phyloP scores from a whole-genome alignment of 2,113 vertebrate species.

The Sinocyclocheilus anshuiensis region DNA sequence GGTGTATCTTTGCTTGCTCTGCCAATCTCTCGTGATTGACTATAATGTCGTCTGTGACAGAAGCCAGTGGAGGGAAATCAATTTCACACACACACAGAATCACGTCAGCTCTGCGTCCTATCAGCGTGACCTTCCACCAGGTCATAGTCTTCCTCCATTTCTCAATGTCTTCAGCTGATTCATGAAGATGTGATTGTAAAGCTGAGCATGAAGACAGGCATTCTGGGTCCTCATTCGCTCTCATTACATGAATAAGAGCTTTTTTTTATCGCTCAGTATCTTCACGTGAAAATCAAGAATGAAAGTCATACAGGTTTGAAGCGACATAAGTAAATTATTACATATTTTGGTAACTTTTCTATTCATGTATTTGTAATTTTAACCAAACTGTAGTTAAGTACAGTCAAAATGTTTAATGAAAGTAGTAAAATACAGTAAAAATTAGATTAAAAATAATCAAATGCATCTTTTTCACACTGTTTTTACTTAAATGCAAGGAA shows the following conservation, averaged over 20 bases:
- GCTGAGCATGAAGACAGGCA: not conserved
- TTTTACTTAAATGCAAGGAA: too few relatives aligned
- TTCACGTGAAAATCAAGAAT: not conserved
- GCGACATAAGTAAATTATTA: not conserved
- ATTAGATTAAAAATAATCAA: too few relatives aligned
- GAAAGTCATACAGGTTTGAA: not conserved
- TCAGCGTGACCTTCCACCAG: slow-evolving; percentile 1
- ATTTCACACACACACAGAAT: slow-evolving; percentile 22
- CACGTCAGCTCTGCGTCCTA: not conserved
- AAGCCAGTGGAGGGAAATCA: slow-evolving; percentile 64
- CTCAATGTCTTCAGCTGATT: not conserved
- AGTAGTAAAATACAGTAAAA: not conserved
- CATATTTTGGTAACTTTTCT: not conserved
- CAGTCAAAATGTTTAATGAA: not conserved
- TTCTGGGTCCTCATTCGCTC: not conserved
- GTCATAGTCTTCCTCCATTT: slow-evolving; percentile 11
- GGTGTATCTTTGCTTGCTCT: slow-evolving; percentile 51
- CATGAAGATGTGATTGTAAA: not conserved
- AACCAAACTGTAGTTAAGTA: not conserved
- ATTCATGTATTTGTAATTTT: not conserved
- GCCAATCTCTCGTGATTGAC: slow-evolving; percentile 75
- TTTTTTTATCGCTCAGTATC: too few relatives aligned
- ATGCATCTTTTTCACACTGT: too few relatives aligned
- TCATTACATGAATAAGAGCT: too few relatives aligned
- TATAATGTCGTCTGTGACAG: slow-evolving; percentile 64